Evolutionary conservation across 35 echinoderm and acorn worm species (phyloP), one percentile per base, ranked within the genome.

Genomic region (Amphiura filiformis): DNA sequence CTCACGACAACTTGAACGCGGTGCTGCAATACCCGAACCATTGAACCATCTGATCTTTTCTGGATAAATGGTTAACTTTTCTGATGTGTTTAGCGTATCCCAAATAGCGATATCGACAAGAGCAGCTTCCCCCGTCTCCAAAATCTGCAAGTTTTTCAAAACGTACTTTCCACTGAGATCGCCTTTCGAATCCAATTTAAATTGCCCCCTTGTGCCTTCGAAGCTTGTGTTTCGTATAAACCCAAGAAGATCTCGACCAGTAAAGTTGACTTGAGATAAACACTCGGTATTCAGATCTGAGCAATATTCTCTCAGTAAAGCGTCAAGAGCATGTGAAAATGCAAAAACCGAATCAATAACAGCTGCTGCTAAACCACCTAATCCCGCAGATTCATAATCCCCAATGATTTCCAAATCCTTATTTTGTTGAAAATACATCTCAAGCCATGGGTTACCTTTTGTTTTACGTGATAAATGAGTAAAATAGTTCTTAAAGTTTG

Each of bases 161-260:
- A 87, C 23, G 85, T 87, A 87, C 36, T 78, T 76, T 32, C 85
- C 85, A 35, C 18, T 35, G 23, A 38, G 64, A 17, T 87, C 39
- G 4, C 85, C 85, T 26, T 78, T 49, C 17, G 0, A 13, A 36
- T 87, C 85, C 26, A 87, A 87, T 9, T 18, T 22, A 37, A 87
- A 28, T 3, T 34, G 36, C 1, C 85, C 85, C 0, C 15, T 37
- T 22, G 17, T 14, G 0, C 32, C 70, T 42, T 78, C 31, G 31
- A 87, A 87, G 39, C 38, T 77, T 22, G 39, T 35, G 41, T 40
- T n/a, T n/a, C n/a, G n/a, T n/a, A n/a, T n/a, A n/a, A n/a, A n/a
- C n/a, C n/a, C n/a, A n/a, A n/a, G n/a, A n/a, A n/a, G n/a, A n/a
- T n/a, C n/a, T n/a, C n/a, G n/a, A n/a, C n/a, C n/a, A n/a, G n/a